Conservation (phyloP, 1,140 invertebrate genomes). For the Papilio glaucus region DNA sequence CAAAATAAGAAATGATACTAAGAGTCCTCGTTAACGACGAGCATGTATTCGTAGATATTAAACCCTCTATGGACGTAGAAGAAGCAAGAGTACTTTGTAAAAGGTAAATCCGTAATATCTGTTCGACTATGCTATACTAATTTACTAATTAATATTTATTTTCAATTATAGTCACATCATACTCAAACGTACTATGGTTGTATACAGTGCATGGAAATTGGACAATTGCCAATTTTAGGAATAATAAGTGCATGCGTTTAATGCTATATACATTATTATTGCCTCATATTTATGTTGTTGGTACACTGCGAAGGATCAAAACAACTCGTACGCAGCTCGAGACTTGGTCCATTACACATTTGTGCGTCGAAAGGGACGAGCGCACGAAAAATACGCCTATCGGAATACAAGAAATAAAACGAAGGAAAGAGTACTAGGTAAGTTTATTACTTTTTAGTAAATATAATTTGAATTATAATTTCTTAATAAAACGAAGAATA, state of each 20-base stretch:
- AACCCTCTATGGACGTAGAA: no score
- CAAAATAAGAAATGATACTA: no score
- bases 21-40: no score
- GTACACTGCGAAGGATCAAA: constrained; percentile 20
- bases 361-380: constrained; percentile 31
- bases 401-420: not conserved
- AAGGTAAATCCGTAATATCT: no score
- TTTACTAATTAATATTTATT: no score
- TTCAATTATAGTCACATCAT: not conserved
- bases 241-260: not conserved
- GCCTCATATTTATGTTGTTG: not conserved
- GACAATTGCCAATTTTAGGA: not conserved
- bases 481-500: not conserved
- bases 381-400: not conserved
- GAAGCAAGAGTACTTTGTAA: no score
- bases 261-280: not conserved
- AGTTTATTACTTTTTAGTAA: not conserved
- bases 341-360: constrained; percentile 33
- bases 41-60: no score
- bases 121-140: no score
- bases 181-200: not conserved
- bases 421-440: not conserved
- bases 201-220: not conserved
- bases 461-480: not conserved
- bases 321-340: not conserved